These are phyloP conservation scores for Drosophila murphyi DNA, from an alignment of 1,140 invertebrate genomes.

Conservation along the genomic window DNA sequence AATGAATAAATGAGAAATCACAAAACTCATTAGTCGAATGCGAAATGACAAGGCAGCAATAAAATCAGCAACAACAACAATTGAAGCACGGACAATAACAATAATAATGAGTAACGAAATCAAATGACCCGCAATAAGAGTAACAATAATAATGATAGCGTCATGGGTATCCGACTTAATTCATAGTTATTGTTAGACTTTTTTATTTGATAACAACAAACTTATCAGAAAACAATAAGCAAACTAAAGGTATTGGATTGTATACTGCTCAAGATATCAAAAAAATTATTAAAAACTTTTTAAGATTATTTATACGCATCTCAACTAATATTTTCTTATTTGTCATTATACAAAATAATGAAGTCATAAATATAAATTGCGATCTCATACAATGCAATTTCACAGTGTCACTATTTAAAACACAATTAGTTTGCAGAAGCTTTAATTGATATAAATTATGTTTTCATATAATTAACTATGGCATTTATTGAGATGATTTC, in stretches of 20 bases:
- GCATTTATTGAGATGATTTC: constrained; percentile 37
- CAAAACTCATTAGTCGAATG: constrained; percentile 77
- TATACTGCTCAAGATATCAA: not conserved
- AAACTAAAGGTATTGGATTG: not conserved
- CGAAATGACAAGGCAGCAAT: constrained; percentile 60
- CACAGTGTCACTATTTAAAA: not conserved
- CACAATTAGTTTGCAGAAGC: constrained; percentile 28
- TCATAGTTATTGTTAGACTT: constrained; percentile 21
- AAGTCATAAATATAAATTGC: not conserved
- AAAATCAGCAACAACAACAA: constrained; percentile 39
- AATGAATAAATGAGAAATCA: constrained; percentile 81
- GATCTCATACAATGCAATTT: not conserved
- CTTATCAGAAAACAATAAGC: not conserved
- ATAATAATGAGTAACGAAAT: constrained; percentile 41
- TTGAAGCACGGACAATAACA: constrained; percentile 32
- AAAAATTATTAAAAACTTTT: too few species aligned
- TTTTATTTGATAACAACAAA: constrained; percentile 18
- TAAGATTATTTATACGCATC: too few species aligned
- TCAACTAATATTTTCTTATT: too few species aligned
- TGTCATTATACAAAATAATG: too few species aligned
- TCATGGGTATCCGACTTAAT: constrained; percentile 25
- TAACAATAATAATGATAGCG: constrained; percentile 60
- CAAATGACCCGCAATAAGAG: constrained; percentile 54
- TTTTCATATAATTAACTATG: constrained; percentile 37
- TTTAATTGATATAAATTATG: constrained; percentile 35